Percentiles rank a stretch among this genome's conserved stretches.
Conservation (phyloP, 2,888 invertebrate species). For the Anticlea derivata region DNA sequence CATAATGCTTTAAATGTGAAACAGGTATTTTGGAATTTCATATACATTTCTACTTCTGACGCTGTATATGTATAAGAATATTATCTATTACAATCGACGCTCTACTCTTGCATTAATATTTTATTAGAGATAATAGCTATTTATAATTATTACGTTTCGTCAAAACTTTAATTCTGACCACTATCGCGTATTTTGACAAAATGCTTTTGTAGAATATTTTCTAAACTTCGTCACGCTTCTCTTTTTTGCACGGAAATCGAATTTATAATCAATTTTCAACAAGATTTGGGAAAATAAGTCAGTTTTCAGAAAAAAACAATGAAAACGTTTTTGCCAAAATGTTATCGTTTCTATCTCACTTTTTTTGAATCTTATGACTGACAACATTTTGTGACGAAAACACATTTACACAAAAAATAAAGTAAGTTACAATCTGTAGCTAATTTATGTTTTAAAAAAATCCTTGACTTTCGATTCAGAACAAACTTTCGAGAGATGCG, state of each 20-base stretch:
- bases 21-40: conserved; percentile 81
- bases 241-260: neutral
- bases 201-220: conserved; percentile 28
- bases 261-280: too few species aligned
- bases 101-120: conserved; percentile 48
- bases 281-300: too few species aligned
- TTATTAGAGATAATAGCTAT: conserved; percentile 39
- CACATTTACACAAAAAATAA: too few species aligned
- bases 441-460: too few species aligned
- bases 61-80: conserved; percentile 61
- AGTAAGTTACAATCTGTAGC: too few species aligned
- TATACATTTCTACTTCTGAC: conserved; percentile 69
- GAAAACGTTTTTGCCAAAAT: too few species aligned
- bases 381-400: too few species aligned
- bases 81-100: conserved; percentile 46
- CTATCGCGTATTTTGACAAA: conserved; percentile 32
- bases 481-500: too few species aligned
- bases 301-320: too few species aligned
- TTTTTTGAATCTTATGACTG: too few species aligned
- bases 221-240: conserved; percentile 36
- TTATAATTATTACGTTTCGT: conserved; percentile 20
- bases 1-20: conserved; percentile 79
- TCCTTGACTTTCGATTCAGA: too few species aligned
- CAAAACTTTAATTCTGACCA: conserved; percentile 9
- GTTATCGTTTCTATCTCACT: too few species aligned